Base-by-base conservation (phyloP, 2,888 invertebrate genomes). In the Spisula subtruncata region DNA sequence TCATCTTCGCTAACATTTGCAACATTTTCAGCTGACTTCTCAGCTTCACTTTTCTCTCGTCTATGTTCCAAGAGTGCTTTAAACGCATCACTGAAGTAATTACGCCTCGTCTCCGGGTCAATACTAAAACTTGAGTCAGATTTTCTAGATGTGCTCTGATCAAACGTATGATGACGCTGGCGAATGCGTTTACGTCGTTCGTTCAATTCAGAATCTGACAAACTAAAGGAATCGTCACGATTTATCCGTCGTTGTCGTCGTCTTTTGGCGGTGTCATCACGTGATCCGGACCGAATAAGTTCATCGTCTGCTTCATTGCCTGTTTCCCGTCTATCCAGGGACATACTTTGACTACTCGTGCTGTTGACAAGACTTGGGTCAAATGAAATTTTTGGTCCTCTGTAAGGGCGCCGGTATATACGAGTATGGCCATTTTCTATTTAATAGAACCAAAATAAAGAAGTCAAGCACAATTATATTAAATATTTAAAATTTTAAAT, bases 351-450 rank as follows among this genome's bases (percentile, higher is more conserved):
- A 46, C 85, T 92, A 29, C 90, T 92, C 5, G 75, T 83, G 75
- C 93, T 92, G 41, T 87, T 82, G 6, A 92, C 87, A 6, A 93
- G 81, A 51, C 89, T 92, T 8, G 92, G 93, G 18, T 93, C 93
- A 0, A 94, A 79, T 6, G 85, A 25, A 48, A 93, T 92, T 25
- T 56, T 51, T 14, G 83, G 89, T 14, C 93, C 92, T 79, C 56
- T 51, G 35, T 93, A 93, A 16, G 92, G 89, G 6, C 91, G 83
- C 18, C 93, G 81, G 48, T 86, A 84, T 18, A 93, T 46, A 29
- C 88, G 86, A 16, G 71, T 81, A 41, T 92, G 93, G 14, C 93
- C 93, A 41, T 89, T 93, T 0, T 35, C 87, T 91, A 46, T 48
- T 84, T 25, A 66, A 66, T 2, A 66, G 60, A 66, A 66, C 0